Evolutionary conservation across 2,888 invertebrate genomes (phyloP), one percentile per base, ranked within the genome.

Genomic region (Aproaerema taeniolella): DNA sequence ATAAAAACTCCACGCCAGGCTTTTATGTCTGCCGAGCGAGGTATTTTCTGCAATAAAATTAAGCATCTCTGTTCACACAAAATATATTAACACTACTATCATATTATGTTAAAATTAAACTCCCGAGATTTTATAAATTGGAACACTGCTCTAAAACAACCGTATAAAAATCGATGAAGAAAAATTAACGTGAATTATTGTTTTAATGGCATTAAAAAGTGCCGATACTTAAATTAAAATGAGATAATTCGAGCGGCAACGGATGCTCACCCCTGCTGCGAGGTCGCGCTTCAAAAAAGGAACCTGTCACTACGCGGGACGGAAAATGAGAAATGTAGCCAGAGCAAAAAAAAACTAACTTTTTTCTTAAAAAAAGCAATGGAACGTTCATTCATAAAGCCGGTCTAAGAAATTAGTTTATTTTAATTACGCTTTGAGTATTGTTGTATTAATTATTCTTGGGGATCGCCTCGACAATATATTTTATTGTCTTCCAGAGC

Each of bases 371-470:
- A 55, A 54, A 61, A 58, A 59, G 68, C 58, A 57, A 69, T n/a
- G n/a, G n/a, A n/a, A n/a, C n/a, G n/a, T 79, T 75, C 80, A 83
- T 83, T 86, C 85, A 86, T 77, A 77, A 81, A 77, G 58, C 52
- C 64, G 67, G 67, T 73, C 70, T 80, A 73, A 70, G 75, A 80
- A 81, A 83, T 85, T 80, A 80, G 85, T 85, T 85, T 82, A 83
- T 86, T 86, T 86, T 86, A 85, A 86, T 86, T 81, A 85, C 74
- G 62, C 68, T 61, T 63, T 70, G 67, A 73, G 65, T 73, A 83
- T 83, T 83, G 79, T 82, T 78, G 71, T 85, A 80, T 82, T 83
- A 78, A 85, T 83, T 78, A 81, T 78, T 71, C 58, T 54, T 10
- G 13, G 58, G 61, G 61, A 58, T 66, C 61, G 44, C 46, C 60